phyloP scores from a whole-genome alignment of 2,797 vertebrate genomes.

The Zalophus californianus region DNA sequence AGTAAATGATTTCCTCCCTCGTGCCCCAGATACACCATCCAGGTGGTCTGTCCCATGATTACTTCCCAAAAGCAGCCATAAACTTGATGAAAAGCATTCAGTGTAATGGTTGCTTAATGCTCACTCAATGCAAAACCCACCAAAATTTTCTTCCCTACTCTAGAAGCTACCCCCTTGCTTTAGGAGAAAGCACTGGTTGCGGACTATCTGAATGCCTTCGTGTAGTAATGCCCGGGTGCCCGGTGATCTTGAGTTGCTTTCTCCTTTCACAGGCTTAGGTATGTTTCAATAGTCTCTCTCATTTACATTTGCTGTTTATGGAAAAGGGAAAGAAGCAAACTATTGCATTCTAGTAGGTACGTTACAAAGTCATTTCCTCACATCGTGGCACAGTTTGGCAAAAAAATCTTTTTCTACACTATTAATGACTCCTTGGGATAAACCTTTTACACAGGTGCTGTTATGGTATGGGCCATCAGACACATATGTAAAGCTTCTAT shows the following conservation, averaged over 20 bases:
- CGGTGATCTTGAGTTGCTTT: neutral
- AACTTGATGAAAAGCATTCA: neutral
- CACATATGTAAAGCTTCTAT: neutral
- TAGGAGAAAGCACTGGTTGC: neutral
- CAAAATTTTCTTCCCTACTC: neutral
- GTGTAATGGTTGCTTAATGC: neutral
- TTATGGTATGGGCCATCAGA: neutral
- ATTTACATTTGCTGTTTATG: neutral
- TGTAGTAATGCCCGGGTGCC: neutral
- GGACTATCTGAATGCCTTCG: too few relatives aligned
- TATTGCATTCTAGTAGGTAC: neutral
- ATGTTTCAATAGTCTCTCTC: neutral
- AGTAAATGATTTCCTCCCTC: neutral
- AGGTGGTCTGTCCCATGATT: neutral
- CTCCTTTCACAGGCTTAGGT: neutral
- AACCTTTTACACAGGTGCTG: neutral
- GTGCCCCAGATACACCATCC: neutral
- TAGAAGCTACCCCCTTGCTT: neutral
- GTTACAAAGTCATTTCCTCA: constrained; percentile 29
- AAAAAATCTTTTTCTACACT: constrained; percentile 45
- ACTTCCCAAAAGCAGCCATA: neutral
- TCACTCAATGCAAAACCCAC: neutral
- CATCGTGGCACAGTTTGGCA: neutral
- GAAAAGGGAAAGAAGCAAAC: neutral
- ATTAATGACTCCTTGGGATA: constrained; percentile 7